Percentiles rank a stretch among this genome's conserved stretches.
These are phyloP conservation scores for Lepidochrysops patricia DNA, from an alignment of 2,888 invertebrate genomes.

Conservation along the genomic window DNA sequence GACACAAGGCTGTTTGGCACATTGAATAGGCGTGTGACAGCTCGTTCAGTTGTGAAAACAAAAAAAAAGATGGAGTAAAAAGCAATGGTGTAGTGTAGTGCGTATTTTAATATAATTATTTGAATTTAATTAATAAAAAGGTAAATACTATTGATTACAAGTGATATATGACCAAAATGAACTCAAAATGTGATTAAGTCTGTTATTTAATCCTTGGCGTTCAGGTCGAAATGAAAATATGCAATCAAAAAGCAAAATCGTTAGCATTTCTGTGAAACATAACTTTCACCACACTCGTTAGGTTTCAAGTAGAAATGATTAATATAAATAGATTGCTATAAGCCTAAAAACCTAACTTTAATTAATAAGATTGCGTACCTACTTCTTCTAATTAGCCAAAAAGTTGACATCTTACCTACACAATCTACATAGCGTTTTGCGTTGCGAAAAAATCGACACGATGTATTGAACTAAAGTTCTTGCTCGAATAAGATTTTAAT, in stretches of 20 bases:
- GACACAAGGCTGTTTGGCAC: background rate
- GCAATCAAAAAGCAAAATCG: slow-evolving; percentile 7
- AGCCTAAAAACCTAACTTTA: background rate
- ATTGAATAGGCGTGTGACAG: background rate
- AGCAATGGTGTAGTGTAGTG: slow-evolving; percentile 8
- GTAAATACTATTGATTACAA: background rate
- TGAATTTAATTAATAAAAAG: background rate
- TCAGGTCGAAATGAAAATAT: background rate
- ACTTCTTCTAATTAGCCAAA: background rate
- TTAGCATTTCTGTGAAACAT: slow-evolving; percentile 25
- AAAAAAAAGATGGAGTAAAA: slow-evolving; percentile 6
- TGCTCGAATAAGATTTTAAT: too few relatives aligned
- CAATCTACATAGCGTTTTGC: background rate
- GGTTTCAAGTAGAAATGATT: slow-evolving; percentile 1
- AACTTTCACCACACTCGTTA: slow-evolving; percentile 42
- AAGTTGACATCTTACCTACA: background rate
- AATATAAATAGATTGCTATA: background rate
- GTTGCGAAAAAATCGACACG: background rate
- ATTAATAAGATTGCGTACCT: background rate
- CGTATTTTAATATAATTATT: slow-evolving; percentile 4
- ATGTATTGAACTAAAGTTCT: too few relatives aligned
- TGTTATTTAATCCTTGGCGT: background rate
- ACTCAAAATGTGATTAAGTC: background rate
- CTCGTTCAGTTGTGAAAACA: too few relatives aligned
- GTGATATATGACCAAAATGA: background rate